phyloP scores from a whole-genome alignment of 2,797 vertebrate genomes.

The Coregonus ussuriensis region DNA sequence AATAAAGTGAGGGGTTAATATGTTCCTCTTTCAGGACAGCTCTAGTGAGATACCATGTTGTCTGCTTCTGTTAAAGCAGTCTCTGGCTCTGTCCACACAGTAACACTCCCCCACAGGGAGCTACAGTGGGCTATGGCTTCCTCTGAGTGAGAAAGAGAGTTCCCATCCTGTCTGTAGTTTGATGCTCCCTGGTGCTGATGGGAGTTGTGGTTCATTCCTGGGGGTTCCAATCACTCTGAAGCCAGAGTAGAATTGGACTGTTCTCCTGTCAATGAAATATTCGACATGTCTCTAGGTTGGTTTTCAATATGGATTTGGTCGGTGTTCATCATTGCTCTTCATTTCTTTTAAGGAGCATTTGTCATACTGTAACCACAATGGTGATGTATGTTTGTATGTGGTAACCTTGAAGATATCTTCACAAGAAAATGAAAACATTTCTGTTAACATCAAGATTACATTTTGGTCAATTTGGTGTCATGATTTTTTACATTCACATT shows the following conservation, averaged over 20 bases:
- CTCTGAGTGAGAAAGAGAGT: slow-evolving; percentile 6
- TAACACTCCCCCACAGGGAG: slow-evolving; percentile 40
- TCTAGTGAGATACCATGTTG: slow-evolving; percentile 41
- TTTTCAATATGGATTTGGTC: not conserved
- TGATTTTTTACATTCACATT: not conserved
- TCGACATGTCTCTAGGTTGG: not conserved
- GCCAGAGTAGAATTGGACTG: not conserved
- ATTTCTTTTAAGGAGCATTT: not conserved
- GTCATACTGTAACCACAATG: not conserved
- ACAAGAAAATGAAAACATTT: not conserved
- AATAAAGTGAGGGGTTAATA: slow-evolving; percentile 40
- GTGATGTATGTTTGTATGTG: not conserved
- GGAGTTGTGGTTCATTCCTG: not conserved
- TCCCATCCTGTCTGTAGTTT: slow-evolving; percentile 17
- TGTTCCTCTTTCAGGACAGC: slow-evolving; percentile 48
- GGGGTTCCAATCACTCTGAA: not conserved
- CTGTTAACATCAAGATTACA: not conserved
- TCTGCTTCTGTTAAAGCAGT: slow-evolving; percentile 55
- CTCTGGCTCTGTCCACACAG: slow-evolving; percentile 50
- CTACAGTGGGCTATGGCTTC: slow-evolving; percentile 21
- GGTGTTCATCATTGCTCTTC: not conserved
- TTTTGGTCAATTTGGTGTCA: not conserved
- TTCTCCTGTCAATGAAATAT: not conserved
- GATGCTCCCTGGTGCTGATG: slow-evolving; percentile 20
- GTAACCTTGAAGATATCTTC: not conserved